Percentiles rank a stretch among this genome's conserved stretches.
phyloP scores from a whole-genome alignment of 2,797 vertebrate species.

The Coregonus ussuriensis region DNA sequence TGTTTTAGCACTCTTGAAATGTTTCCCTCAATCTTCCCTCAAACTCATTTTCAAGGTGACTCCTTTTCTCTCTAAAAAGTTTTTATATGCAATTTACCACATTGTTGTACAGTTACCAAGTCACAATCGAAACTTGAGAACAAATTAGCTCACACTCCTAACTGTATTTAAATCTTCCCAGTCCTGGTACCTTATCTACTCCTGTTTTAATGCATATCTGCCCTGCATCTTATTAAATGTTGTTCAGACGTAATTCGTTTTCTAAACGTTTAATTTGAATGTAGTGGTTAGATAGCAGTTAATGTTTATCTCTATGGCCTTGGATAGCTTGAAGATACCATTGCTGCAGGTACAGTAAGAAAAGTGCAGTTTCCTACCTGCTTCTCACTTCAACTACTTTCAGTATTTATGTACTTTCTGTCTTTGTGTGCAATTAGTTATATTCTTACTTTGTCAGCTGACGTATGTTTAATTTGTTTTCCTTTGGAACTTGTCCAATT shows the following conservation, averaged over 20 bases:
- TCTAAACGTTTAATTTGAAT: slow-evolving; percentile 65
- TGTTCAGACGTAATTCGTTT: slow-evolving; percentile 75
- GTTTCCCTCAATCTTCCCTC: slow-evolving; percentile 22
- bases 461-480: background rate
- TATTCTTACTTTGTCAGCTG: background rate
- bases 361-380: slow-evolving; percentile 7
- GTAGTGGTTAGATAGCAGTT: slow-evolving; percentile 48
- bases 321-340: slow-evolving; percentile 29
- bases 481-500: background rate
- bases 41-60: slow-evolving; percentile 67
- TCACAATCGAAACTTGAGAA: slow-evolving; percentile 40
- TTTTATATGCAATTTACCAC: no score
- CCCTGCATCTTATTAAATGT: slow-evolving; percentile 69
- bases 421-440: background rate
- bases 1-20: slow-evolving; percentile 48
- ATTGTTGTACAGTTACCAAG: background rate
- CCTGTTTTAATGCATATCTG: slow-evolving; percentile 52
- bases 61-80: slow-evolving; percentile 31
- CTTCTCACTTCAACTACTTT: slow-evolving; percentile 38
- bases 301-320: slow-evolving; percentile 49
- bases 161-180: background rate
- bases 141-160: background rate
- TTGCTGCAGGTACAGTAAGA: slow-evolving; percentile 46
- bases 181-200: background rate
- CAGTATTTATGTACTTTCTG: background rate